phyloP scores from a whole-genome alignment of 2,888 invertebrate genomes.

The Diabrotica balteata region DNA sequence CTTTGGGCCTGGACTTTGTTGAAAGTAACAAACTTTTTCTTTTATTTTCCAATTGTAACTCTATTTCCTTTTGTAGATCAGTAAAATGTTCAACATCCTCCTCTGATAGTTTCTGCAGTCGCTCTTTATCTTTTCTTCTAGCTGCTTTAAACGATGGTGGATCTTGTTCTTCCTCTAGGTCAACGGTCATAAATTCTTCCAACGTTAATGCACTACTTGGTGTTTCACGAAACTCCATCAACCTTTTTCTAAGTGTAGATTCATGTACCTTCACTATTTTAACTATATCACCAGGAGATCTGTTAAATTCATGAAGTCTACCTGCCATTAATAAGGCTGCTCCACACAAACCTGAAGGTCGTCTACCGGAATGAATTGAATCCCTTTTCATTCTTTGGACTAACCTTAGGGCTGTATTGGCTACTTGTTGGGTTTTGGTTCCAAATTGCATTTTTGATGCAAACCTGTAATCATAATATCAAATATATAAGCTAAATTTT shows the following conservation, averaged over 20 bases:
- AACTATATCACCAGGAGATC: slow-evolving; percentile 86
- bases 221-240: slow-evolving; percentile 96
- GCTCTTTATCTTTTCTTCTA: slow-evolving; percentile 85
- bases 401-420: slow-evolving; percentile 90
- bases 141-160: slow-evolving; percentile 95
- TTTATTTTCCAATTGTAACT: slow-evolving; percentile 74
- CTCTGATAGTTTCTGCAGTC: slow-evolving; percentile 73
- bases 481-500: slow-evolving; percentile 75
- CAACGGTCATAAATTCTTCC: slow-evolving; percentile 96
- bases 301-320: slow-evolving; percentile 88
- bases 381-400: slow-evolving; percentile 98
- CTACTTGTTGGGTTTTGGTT: slow-evolving; percentile 92
- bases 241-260: slow-evolving; percentile 85
- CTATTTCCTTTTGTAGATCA: slow-evolving; percentile 86
- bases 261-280: slow-evolving; percentile 96
- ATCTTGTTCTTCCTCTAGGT: slow-evolving; percentile 95
- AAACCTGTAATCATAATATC: slow-evolving; percentile 93
- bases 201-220: slow-evolving; percentile 93
- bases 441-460: slow-evolving; percentile 92
- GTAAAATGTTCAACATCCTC: slow-evolving; percentile 73
- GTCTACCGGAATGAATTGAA: slow-evolving; percentile 93
- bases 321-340: slow-evolving; percentile 97
- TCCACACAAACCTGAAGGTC: slow-evolving; percentile 97
- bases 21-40: slow-evolving; percentile 4
- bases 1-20: neutral